Evolutionary conservation across 2,113 vertebrate genomes (phyloP).

Genomic region (Acrocephalus arundinaceus): DNA sequence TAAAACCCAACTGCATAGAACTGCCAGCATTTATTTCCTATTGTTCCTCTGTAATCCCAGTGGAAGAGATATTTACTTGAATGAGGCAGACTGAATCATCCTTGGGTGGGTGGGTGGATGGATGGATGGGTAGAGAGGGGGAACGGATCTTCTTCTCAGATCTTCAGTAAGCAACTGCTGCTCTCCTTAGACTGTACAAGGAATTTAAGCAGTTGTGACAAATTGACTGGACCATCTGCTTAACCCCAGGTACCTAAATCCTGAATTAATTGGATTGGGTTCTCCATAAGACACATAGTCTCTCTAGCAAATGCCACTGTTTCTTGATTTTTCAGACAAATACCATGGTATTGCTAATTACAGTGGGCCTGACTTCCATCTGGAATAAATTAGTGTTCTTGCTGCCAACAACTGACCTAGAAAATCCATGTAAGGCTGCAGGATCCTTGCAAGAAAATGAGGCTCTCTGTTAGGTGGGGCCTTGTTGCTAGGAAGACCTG

Average conservation of each 20-base stretch:
- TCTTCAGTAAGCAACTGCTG: background rate
- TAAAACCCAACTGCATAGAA: constrained; percentile 2
- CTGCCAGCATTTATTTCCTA: constrained; percentile 36
- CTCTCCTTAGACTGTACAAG: background rate
- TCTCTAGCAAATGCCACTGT: background rate
- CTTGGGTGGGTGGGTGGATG: background rate
- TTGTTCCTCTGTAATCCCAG: constrained; percentile 24
- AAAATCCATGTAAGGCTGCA: background rate
- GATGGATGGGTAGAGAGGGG: background rate
- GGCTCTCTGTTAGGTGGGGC: background rate
- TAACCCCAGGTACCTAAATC: background rate
- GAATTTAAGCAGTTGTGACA: background rate
- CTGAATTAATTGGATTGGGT: background rate
- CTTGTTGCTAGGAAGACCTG: constrained; percentile 19
- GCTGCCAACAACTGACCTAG: background rate
- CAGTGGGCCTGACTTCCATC: background rate
- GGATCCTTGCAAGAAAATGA: background rate
- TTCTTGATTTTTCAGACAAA: constrained; percentile 8
- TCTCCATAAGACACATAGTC: background rate
- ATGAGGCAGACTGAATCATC: constrained; percentile 6
- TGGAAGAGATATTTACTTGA: constrained; percentile 20
- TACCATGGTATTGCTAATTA: background rate
- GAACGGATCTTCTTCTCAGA: background rate
- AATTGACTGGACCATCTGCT: background rate
- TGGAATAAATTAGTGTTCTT: constrained; percentile 18